phyloP scores from a whole-genome alignment of 2,888 invertebrate genomes.

The Thymelicus lineola region DNA sequence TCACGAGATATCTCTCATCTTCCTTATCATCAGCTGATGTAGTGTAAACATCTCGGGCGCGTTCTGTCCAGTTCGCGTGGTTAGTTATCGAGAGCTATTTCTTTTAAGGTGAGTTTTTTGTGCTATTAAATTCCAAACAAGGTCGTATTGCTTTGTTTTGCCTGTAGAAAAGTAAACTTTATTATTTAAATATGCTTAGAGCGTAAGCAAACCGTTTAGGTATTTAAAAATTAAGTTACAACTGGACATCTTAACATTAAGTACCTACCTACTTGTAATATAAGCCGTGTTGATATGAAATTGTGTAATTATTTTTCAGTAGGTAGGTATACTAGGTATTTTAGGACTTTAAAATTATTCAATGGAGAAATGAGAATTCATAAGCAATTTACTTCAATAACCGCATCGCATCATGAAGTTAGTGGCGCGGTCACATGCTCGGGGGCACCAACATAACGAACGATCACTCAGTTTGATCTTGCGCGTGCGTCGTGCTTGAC shows the following conservation, averaged over 20 bases:
- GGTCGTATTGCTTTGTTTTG: no score
- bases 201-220: slow-evolving; percentile 3
- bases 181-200: slow-evolving; percentile 3
- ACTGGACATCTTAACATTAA: no score
- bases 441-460: slow-evolving; percentile 70
- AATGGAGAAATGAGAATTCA: slow-evolving; percentile 42
- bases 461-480: slow-evolving; percentile 61
- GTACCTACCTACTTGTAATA: no score
- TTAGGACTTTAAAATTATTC: slow-evolving; percentile 13
- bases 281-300: no score
- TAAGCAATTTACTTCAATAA: slow-evolving; percentile 57
- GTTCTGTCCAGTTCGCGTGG: slow-evolving; percentile 51
- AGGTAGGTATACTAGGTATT: no score
- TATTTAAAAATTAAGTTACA: neutral
- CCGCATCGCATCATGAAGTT: slow-evolving; percentile 58
- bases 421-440: slow-evolving; percentile 71
- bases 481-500: slow-evolving; percentile 72
- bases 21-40: slow-evolving; percentile 81
- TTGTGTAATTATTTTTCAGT: neutral
- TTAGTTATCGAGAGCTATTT: slow-evolving; percentile 51
- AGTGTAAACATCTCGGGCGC: slow-evolving; percentile 57
- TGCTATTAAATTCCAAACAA: neutral
- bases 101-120: slow-evolving; percentile 52
- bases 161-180: neutral
- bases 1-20: slow-evolving; percentile 80